Evolutionary conservation across 2,797 vertebrate species (phyloP).

Genomic region (Labroides dimidiatus): DNA sequence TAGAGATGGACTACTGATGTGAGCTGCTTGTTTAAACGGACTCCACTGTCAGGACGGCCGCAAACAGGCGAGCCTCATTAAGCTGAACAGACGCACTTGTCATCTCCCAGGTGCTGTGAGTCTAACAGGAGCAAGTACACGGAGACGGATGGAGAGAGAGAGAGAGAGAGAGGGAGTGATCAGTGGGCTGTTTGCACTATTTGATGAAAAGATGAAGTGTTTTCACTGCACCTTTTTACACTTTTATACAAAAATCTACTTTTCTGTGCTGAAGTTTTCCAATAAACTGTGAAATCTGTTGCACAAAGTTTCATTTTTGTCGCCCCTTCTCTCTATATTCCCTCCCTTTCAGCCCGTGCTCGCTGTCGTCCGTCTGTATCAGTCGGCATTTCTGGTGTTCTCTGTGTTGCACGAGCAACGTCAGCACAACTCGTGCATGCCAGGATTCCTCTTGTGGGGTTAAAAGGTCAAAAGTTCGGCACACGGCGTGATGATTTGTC

Average conservation of each 20-base stretch:
- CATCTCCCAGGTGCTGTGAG: slow-evolving; percentile 38
- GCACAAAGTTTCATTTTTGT: slow-evolving; percentile 2
- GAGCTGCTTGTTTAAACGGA: slow-evolving; percentile 53
- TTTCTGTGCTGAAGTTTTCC: not conserved
- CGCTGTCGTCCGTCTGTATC: not conserved
- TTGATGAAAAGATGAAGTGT: slow-evolving; percentile 19
- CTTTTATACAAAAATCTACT: slow-evolving; percentile 5
- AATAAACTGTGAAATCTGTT: not conserved
- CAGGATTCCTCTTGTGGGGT: slow-evolving; percentile 1
- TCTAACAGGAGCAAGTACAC: slow-evolving; percentile 22
- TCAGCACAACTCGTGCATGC: slow-evolving; percentile 14
- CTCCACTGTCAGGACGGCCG: slow-evolving; percentile 36
- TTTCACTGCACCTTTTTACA: slow-evolving; percentile 6
- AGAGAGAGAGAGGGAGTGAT: not conserved
- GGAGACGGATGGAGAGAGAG: slow-evolving; percentile 14
- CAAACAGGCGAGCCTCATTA: slow-evolving; percentile 50
- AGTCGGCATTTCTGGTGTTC: slow-evolving; percentile 4
- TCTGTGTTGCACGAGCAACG: not conserved
- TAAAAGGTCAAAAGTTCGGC: slow-evolving; percentile 39
- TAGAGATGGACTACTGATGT: slow-evolving; percentile 5
- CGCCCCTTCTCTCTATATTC: not conserved
- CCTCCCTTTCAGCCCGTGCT: not conserved
- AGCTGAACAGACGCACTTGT: slow-evolving; percentile 33
- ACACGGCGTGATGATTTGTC: not conserved
- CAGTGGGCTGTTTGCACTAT: slow-evolving; percentile 12